These are phyloP conservation scores for Ditylenchus weischeri DNA, from an alignment of 2,888 invertebrate species.

Conservation along the genomic window DNA sequence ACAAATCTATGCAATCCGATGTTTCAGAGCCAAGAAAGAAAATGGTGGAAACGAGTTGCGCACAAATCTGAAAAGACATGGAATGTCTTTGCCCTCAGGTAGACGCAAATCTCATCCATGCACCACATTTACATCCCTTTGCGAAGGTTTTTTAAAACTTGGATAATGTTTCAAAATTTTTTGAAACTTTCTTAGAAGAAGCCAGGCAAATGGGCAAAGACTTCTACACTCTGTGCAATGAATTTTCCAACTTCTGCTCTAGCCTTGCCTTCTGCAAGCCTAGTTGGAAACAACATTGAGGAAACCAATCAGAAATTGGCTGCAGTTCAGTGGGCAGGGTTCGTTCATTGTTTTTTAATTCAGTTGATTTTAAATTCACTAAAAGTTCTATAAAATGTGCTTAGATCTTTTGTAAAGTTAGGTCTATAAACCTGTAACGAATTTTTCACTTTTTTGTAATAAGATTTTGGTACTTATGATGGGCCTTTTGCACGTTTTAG, in stretches of 20 bases:
- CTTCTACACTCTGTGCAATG: not conserved
- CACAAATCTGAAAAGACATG: constrained; percentile 15
- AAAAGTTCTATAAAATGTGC: too few relatives aligned
- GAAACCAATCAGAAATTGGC: not conserved
- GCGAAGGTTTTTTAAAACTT: constrained; percentile 15
- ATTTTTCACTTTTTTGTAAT: too few relatives aligned
- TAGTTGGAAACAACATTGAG: not conserved
- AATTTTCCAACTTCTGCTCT: not conserved
- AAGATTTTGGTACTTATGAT: too few relatives aligned
- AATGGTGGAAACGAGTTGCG: constrained; percentile 26
- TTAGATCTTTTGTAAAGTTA: too few relatives aligned
- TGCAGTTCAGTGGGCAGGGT: constrained; percentile 4
- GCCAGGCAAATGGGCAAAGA: constrained; percentile 1
- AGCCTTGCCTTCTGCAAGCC: not conserved
- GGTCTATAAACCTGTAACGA: too few relatives aligned
- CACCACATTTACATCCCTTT: constrained; percentile 28
- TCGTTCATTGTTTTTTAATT: too few relatives aligned
- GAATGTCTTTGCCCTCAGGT: constrained; percentile 24
- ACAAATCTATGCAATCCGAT: too few relatives aligned
- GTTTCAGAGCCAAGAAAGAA: constrained; percentile 30
- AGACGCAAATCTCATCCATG: constrained; percentile 18
- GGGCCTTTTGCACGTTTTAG: too few relatives aligned
- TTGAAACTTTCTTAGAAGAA: constrained; percentile 2
- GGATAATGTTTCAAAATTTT: too few relatives aligned
- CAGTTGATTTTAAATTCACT: not conserved